Base-by-base conservation (phyloP, 2,888 invertebrate species). In the Trissoscelio sp. region DNA sequence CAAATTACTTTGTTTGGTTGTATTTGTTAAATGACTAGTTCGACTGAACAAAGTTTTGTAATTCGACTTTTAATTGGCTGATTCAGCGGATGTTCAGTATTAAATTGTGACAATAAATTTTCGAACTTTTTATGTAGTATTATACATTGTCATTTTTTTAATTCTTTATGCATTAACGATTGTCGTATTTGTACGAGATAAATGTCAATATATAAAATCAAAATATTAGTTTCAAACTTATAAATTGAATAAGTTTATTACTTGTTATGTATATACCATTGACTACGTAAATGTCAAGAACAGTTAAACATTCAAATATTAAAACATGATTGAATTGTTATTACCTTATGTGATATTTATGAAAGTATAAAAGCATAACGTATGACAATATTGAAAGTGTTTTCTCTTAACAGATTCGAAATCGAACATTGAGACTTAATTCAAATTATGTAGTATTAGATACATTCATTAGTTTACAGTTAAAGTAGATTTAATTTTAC, bases 401-500 rank as follows among this genome's bases (percentile, higher is more conserved):
- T 42, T 42, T 42, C 12, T n/a, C 14, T 42, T 46, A n/a, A 11
- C 7, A n/a, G 2, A 51, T 20, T 51, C 3, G 12, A 18, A 46
- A 46, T 28, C 20, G 11, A 44, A 62, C 9, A 16, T 16, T 7
- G 31, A 53, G 7, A 53, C 31, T 28, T 53, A 14, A 22, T 20
- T 16, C 4, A 7, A 44, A 44, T 46, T 2, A 2, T 46, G 22
- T n/a, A 22, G 2, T 22, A 22, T 3, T 5, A 16, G 2, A 3
- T 22, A 46, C 14, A 67, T 37, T 67, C 22, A 18, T 18, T 31
- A 31, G n/a, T 31, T 31, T 18, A 46, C 46, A 46, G 14, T 6
- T n/a, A 46, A 24, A 12, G 39, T 58, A 42, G 39, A 16, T 57
- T 42, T 42, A 42, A 67, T 67, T 55, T 53, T 67, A 28, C 37